phyloP scores from a whole-genome alignment of 2,113 vertebrate species.

The Nematolebias whitei region DNA sequence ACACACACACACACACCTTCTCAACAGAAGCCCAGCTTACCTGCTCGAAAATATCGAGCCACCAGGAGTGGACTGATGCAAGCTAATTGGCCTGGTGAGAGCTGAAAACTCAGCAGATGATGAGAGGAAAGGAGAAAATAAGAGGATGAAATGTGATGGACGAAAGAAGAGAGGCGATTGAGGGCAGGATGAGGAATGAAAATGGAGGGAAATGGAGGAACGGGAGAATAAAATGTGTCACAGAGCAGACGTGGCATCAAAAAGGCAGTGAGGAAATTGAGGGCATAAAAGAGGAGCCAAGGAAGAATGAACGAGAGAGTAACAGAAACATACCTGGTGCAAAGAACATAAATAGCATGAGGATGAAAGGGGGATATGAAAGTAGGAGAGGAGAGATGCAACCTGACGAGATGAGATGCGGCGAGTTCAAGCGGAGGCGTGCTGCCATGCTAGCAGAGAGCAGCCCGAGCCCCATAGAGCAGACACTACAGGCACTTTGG shows the following conservation, averaged over 20 bases:
- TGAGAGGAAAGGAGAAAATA: conserved; percentile 23
- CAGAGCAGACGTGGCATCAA: conserved; percentile 7
- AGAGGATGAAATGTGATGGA: conserved; percentile 12
- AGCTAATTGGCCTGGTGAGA: conserved; percentile 53
- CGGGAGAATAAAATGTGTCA: conserved; percentile 28
- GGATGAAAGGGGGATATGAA: conserved; percentile 8
- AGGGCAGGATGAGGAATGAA: conserved; percentile 34
- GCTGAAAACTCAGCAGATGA: conserved; percentile 21
- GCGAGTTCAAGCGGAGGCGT: conserved; percentile 65
- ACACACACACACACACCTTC: conserved; percentile 26
- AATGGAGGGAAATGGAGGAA: conserved; percentile 19
- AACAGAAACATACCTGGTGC: conserved; percentile 28
- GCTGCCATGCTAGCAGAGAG: conserved; percentile 51
- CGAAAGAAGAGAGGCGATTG: conserved; percentile 38
- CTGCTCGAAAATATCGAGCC: conserved; percentile 49
- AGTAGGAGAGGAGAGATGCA: conserved; percentile 24
- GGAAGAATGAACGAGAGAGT: conserved; percentile 17
- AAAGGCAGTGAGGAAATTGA: conserved; percentile 38
- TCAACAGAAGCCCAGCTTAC: conserved; percentile 46
- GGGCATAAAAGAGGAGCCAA: conserved; percentile 7
- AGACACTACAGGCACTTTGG: conserved; percentile 66
- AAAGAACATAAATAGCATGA: conserved; percentile 6
- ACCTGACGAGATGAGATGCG: conserved; percentile 59
- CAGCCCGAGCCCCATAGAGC: conserved; percentile 40
- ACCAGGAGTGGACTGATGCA: conserved; percentile 43